phyloP scores from a whole-genome alignment of 2,888 invertebrate species.

The Barypeithes pellucidus region DNA sequence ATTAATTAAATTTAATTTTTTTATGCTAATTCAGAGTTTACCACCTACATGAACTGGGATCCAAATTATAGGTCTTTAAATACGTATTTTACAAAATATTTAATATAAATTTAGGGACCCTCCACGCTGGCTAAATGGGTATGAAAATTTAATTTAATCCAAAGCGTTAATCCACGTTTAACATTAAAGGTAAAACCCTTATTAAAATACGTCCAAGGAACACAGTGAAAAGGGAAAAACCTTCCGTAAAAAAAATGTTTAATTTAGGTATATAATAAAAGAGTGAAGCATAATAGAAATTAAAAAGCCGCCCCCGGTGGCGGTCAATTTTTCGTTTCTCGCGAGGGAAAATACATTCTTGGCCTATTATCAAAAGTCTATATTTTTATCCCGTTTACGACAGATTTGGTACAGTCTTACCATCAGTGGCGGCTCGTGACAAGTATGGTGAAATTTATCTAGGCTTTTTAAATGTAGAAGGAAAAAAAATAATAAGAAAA shows the following conservation, averaged over 20 bases:
- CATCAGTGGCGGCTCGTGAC: too few relatives aligned
- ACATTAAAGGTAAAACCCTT: constrained; percentile 21
- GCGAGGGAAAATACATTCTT: neutral
- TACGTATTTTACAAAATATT: constrained; percentile 14
- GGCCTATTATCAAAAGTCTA: too few relatives aligned
- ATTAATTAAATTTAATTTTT: too few relatives aligned
- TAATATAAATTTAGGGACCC: constrained; percentile 20
- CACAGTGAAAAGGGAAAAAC: neutral
- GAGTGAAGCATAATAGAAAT: constrained; percentile 18
- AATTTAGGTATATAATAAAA: constrained; percentile 21
- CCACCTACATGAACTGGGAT: neutral
- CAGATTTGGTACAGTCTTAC: too few relatives aligned
- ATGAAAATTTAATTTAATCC: constrained; percentile 28
- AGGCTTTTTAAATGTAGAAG: too few relatives aligned
- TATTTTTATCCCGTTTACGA: too few relatives aligned
- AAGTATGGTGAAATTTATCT: too few relatives aligned
- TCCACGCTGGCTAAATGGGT: constrained; percentile 4
- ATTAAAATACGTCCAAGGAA: constrained; percentile 16
- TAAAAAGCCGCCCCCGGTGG: constrained; percentile 2
- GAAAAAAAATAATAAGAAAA: too few relatives aligned
- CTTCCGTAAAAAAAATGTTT: constrained; percentile 8
- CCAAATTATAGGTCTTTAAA: neutral
- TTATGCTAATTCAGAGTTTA: neutral
- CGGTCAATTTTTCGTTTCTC: constrained; percentile 3
- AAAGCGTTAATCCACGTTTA: constrained; percentile 11